Base-by-base conservation (phyloP, 2,113 vertebrate genomes). In the Turnix velox region DNA sequence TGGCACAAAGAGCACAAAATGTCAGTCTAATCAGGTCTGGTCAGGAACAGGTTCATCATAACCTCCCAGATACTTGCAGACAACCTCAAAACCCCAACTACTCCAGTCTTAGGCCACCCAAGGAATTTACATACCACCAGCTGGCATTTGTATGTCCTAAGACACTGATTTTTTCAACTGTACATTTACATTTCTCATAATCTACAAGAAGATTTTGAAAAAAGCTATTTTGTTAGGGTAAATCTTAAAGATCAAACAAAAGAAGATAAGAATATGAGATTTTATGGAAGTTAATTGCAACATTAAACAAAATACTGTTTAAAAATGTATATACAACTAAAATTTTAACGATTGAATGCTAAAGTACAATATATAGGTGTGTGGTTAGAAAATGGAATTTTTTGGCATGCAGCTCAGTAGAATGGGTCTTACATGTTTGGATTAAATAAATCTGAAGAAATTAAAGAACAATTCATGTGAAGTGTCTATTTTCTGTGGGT, bases 101-200 rank as follows among this genome's bases (percentile, higher is more conserved):
- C 45, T 18, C 48, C 27, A 6, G 46, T 92, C 39, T 72, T 62
- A 86, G 89, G 87, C 73, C 89, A 95, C 91, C 87, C 93, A 94
- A 86, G 81, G 39, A 5, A 87, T 75, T 92, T 87, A 73, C 39
- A 87, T 24, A 75, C 13, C 23, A 61, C 57, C n/a, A 15, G n/a
- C 14, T 78, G 25, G 4, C 19, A 82, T 67, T 62, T 48, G 9
- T 59, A 16, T 51, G 18, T 63, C 61, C 20, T 46, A 67, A 78
- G 22, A 57, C 24, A 81, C 14, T 59, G 69, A 59, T 66, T 84
- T 66, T 81, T 86, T 82, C 78, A 42, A 83, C 35, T 43, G 16
- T 77, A 40, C 5, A 8, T 86, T 86, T 83, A 71, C 17, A 49
- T 57, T 87, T 92, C 67, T 55, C 3, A 39, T 73, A 61, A 58